Base-by-base conservation (phyloP, 2,888 invertebrate species). In the Corbicula japonica region DNA sequence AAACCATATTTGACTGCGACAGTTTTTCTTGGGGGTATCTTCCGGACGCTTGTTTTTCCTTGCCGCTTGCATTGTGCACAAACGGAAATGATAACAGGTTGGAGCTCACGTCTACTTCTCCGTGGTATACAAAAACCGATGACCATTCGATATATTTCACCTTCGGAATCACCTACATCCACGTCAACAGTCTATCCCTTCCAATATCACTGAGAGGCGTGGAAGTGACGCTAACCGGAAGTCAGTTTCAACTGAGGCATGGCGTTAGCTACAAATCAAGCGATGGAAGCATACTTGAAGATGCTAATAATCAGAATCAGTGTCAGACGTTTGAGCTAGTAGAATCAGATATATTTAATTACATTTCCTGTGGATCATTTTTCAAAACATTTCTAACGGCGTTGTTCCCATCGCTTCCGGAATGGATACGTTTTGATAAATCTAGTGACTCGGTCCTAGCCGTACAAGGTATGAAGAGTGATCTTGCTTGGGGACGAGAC, bases 341-440 rank as follows among this genome's bases (percentile, higher is more conserved):
- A n/a, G 32, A 75, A 30, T 34, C 48, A 0, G 77, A 81, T 21
- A 68, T 77, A 52, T 68, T 60, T 48, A 72, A 81, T 35, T 77
- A 77, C 34, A 38, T 77, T 34, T 58, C 56, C 3, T 38, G 71
- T 6, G 58, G 54, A 28, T 77, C 77, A 10, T 81, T 81, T 60
- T 38, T 69, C 10, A 72, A 46, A 26, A 66, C 75, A 8, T 48
- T 75, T 26, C 41, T 77, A 18, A 32, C 38, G 21, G 32, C 38
- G 18, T 12, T 81, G 10, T 23, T 50, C 15, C 26, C 50, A 3
- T 50, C 54, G 5, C 56, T 81, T 15, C 81, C 81, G 3, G 44
- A 66, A 6, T 81, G 74, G 75, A 46, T 75, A 6, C 50, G 52
- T 18, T 69, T 81, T n/a, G 30, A 26, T n/a, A 46, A 23, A 15